Conservation (phyloP, 2,797 vertebrate species). For the Hephaestus fuliginosus region DNA sequence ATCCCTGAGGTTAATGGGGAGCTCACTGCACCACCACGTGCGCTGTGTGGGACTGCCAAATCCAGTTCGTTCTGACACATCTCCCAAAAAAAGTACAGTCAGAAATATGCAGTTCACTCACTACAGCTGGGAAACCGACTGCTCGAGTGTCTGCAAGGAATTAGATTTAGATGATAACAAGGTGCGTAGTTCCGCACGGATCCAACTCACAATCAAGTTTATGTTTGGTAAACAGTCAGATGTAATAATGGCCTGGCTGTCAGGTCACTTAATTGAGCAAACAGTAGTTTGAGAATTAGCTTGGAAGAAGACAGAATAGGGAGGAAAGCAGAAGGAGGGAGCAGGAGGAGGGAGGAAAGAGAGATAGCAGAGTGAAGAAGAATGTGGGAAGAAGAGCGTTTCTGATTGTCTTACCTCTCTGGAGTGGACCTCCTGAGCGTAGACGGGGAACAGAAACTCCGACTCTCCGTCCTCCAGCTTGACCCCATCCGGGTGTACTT, state of each 20-base stretch:
- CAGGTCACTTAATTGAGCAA: constrained; percentile 29
- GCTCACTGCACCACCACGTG: constrained; percentile 64
- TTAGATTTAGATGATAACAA: constrained; percentile 35
- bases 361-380: not conserved
- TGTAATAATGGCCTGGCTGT: constrained; percentile 34
- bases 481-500: constrained; percentile 91
- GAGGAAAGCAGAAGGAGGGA: not conserved
- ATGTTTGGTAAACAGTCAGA: constrained; percentile 40
- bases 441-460: constrained; percentile 94
- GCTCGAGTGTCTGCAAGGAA: constrained; percentile 11
- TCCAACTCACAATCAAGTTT: constrained; percentile 33
- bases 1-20: constrained; percentile 79
- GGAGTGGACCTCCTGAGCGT: constrained; percentile 94
- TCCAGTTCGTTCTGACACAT: constrained; percentile 64
- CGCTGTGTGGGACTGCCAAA: constrained; percentile 60
- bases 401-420: constrained; percentile 88
- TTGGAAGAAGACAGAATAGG: constrained; percentile 7
- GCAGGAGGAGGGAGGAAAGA: not conserved
- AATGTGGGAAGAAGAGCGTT: constrained; percentile 42
- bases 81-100: constrained; percentile 41
- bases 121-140: constrained; percentile 23
- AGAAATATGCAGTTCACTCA: constrained; percentile 49
- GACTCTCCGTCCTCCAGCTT: constrained; percentile 93
- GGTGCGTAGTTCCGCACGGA: constrained; percentile 12
- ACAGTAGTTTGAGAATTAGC: constrained; percentile 28